Evolutionary conservation across 2,797 vertebrate genomes (phyloP).

Genomic region (Ispidina picta): DNA sequence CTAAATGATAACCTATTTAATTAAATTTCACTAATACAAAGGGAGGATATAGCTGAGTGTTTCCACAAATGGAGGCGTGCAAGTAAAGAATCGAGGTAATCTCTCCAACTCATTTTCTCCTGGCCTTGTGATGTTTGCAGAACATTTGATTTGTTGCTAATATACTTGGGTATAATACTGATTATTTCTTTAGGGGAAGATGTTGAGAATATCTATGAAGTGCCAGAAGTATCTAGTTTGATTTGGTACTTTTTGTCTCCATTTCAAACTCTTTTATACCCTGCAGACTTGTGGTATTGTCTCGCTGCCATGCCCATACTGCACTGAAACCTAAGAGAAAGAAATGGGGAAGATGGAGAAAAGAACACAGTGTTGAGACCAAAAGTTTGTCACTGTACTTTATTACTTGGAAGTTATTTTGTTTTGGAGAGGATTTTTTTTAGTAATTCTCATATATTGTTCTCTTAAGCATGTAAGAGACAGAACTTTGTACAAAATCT

Average conservation of each 20-base stretch:
- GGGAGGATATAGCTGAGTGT: conserved; percentile 33
- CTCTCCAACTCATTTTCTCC: conserved; percentile 28
- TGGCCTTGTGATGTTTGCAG: background rate
- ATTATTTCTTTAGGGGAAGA: background rate
- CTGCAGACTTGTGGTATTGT: background rate
- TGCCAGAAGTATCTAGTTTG: background rate
- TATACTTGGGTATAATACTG: background rate
- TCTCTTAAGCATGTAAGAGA: background rate
- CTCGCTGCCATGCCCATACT: background rate
- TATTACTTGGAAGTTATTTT: background rate
- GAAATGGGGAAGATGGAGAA: background rate
- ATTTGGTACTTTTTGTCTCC: background rate
- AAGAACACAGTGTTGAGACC: fast-evolving
- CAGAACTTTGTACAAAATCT: conserved; percentile 16
- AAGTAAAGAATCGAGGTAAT: background rate
- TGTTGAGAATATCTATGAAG: background rate
- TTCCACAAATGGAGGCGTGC: background rate
- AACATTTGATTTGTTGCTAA: background rate
- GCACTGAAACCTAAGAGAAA: background rate
- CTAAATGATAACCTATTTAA: conserved; percentile 35
- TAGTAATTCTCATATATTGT: background rate
- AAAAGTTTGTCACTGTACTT: background rate
- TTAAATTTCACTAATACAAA: conserved; percentile 49
- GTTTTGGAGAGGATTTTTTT: background rate
- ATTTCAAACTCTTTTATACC: background rate